These are phyloP conservation scores for Leucoraja erinaceus DNA, from an alignment of 2,113 vertebrate genomes.

Conservation along the genomic window DNA sequence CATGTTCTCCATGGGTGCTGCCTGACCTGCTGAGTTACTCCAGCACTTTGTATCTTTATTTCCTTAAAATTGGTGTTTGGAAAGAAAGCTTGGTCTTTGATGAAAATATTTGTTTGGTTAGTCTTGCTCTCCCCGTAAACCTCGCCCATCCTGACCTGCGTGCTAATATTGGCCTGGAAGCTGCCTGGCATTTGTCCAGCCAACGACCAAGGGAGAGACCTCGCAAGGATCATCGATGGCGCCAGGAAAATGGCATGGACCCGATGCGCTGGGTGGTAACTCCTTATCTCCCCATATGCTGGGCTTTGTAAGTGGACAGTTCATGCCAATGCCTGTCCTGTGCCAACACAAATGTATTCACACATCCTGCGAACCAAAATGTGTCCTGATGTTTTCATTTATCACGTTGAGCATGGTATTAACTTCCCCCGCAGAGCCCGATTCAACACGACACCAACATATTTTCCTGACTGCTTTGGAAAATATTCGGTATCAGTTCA, in stretches of 20 bases:
- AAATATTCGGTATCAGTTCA: conserved; percentile 6
- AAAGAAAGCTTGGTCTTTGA: background rate
- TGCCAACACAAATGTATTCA: conserved; percentile 39
- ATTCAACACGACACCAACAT: conserved; percentile 21
- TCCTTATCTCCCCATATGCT: conserved; percentile 91
- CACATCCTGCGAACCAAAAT: conserved; percentile 36
- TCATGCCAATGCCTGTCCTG: conserved; percentile 70
- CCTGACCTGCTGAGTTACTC: no score
- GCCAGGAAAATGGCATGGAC: conserved; percentile 79
- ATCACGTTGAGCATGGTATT: conserved; percentile 33
- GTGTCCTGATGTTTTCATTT: conserved; percentile 38
- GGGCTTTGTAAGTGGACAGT: conserved; percentile 78
- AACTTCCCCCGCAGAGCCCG: conserved; percentile 14
- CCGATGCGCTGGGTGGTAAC: conserved; percentile 81
- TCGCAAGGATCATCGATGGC: conserved; percentile 69
- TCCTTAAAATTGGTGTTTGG: background rate
- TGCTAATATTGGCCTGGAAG: conserved; percentile 58
- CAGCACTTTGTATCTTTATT: background rate
- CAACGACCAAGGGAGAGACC: conserved; percentile 62
- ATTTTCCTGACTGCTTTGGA: conserved; percentile 28
- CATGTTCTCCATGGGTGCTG: no score
- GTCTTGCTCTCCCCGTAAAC: conserved; percentile 54
- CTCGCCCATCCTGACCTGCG: conserved; percentile 59
- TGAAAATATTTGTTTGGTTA: conserved; percentile 39
- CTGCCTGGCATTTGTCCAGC: conserved; percentile 68